Percentiles rank a stretch among this genome's conserved stretches.
These are phyloP conservation scores for Xestia c-nigrum DNA, from an alignment of 2,888 invertebrate species.

Conservation along the genomic window DNA sequence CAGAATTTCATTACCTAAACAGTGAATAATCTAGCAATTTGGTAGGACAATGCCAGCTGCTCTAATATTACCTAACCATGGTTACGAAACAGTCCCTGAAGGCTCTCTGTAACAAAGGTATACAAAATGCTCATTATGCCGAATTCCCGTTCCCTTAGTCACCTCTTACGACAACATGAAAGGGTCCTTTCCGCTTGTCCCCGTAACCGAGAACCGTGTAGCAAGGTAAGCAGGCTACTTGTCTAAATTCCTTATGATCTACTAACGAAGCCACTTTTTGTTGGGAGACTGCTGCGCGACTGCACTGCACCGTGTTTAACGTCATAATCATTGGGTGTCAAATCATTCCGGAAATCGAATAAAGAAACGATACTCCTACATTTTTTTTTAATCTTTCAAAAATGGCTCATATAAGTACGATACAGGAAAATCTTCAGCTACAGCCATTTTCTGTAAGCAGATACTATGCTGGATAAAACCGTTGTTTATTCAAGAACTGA, in stretches of 20 bases:
- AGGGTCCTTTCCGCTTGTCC: slow-evolving; percentile 59
- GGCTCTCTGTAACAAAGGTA: slow-evolving; percentile 36
- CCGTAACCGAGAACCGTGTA: slow-evolving; percentile 56
- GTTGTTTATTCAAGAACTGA: background rate
- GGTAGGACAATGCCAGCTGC: background rate
- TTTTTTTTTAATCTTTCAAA: too few relatives aligned
- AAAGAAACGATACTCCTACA: background rate
- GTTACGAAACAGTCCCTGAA: slow-evolving; percentile 32
- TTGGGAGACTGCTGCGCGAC: slow-evolving; percentile 12
- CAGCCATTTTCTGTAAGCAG: too few relatives aligned
- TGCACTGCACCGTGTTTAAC: background rate
- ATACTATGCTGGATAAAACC: background rate
- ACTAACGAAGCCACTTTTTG: slow-evolving; percentile 28
- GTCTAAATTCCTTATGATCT: slow-evolving; percentile 45
- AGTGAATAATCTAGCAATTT: background rate
- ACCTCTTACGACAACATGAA: slow-evolving; percentile 53
- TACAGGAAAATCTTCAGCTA: too few relatives aligned
- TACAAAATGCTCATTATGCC: slow-evolving; percentile 14
- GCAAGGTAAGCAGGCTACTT: slow-evolving; percentile 56
- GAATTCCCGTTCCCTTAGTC: slow-evolving; percentile 52
- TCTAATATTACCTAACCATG: slow-evolving; percentile 8
- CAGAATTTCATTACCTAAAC: background rate
- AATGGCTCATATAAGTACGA: too few relatives aligned
- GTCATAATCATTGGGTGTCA: too few relatives aligned
- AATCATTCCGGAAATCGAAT: too few relatives aligned